Conservation (phyloP, 2,113 vertebrate species). For the Sialia sialis region DNA sequence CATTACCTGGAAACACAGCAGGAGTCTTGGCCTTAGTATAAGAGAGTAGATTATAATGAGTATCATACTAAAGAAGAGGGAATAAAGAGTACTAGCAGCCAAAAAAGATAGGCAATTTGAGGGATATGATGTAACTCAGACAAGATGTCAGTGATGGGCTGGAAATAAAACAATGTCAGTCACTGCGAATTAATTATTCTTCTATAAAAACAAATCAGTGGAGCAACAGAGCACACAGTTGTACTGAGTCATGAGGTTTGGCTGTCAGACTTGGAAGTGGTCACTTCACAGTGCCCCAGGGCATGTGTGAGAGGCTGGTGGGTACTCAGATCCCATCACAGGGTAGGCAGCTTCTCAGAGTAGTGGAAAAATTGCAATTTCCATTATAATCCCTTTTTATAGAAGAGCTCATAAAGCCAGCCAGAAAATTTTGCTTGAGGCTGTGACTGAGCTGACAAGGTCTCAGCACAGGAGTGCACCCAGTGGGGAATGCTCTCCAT, state of each 20-base stretch:
- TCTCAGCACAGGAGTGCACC: background rate
- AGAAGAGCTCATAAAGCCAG: background rate
- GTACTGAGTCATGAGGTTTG: background rate
- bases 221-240: background rate
- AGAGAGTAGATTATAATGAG: conserved; percentile 27
- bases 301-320: background rate
- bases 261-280: background rate
- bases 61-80: background rate
- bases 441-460: conserved; percentile 8
- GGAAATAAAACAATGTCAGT: conserved; percentile 11
- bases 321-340: background rate
- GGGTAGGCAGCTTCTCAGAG: background rate
- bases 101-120: background rate
- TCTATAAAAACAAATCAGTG: background rate
- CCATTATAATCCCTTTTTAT: background rate
- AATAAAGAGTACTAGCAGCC: background rate
- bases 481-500: background rate
- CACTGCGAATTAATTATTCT: conserved; percentile 15
- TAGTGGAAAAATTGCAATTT: background rate
- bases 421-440: conserved; percentile 34
- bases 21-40: background rate
- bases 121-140: background rate
- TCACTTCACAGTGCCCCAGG: background rate
- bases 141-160: conserved; percentile 2
- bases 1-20: conserved; percentile 41